These are phyloP conservation scores for Himantopus leucocephalus DNA, from an alignment of 2,113 vertebrate species.

Conservation along the genomic window DNA sequence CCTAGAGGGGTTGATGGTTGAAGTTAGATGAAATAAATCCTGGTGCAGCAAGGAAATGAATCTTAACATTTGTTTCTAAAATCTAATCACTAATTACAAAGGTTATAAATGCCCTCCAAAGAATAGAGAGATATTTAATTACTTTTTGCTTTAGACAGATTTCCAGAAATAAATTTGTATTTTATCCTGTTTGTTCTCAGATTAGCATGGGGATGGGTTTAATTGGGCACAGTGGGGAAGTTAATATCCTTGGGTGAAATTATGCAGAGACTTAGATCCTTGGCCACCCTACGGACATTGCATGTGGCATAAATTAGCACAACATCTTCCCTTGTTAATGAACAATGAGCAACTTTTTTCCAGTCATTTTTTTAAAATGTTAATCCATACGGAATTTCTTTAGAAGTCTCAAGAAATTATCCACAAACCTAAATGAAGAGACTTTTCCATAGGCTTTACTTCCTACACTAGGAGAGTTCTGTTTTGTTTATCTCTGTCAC, in stretches of 20 bases:
- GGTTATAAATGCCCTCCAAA: conserved; percentile 30
- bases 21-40: not conserved
- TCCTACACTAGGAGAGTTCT: not conserved
- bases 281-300: conserved; percentile 4
- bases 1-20: not conserved
- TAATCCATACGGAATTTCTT: conserved; percentile 13
- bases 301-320: conserved; percentile 47
- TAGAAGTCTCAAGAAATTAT: conserved; percentile 14
- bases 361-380: not conserved
- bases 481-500: not conserved
- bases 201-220: conserved; percentile 46
- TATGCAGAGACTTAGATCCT: conserved; percentile 42
- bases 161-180: conserved; percentile 49
- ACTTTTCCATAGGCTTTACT: not conserved
- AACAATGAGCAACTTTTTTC: conserved; percentile 33
- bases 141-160: conserved; percentile 27
- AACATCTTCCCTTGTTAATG: conserved; percentile 25
- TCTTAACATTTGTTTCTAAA: not conserved
- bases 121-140: conserved; percentile 42
- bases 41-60: not conserved
- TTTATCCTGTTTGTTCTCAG: conserved; percentile 59
- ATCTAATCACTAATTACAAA: conserved; percentile 21
- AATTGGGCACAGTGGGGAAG: conserved; percentile 61
- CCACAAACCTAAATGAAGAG: not conserved
- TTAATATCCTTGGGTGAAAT: conserved; percentile 59